Base-by-base conservation (phyloP, 2,797 vertebrate species). In the Manis pentadactyla region DNA sequence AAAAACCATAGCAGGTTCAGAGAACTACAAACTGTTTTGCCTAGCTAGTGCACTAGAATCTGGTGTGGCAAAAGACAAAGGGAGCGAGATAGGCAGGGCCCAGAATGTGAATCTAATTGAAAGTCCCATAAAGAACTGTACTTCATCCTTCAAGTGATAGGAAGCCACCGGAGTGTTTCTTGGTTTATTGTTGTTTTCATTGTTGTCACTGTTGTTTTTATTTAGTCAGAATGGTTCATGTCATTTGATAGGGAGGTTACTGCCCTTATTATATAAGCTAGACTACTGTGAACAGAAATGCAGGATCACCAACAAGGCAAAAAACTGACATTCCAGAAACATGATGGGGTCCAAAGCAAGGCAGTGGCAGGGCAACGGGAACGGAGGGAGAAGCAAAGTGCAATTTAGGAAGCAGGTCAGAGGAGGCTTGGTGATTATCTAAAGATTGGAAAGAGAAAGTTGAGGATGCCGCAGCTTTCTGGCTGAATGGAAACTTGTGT, bases 381-480 rank as follows among this genome's bases (percentile, higher is more conserved):
- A 57, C 19, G 39, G 81, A 37, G 55, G 23, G 18, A 85, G 29
- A 74, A 63, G 78, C 39, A 85, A 95, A 85, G 55, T 94, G 49
- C 15, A 31, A 66, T 49, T 93, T 95, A 85, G 63, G 57, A 96
- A 93, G 64, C 57, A 69, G 25, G 82, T 63, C 51, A 90, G 51
- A 87, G 18, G 18, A 92, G 61, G 37, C 21, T 77, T 83, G 53
- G 18, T 95, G 81, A 73, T 84, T 84, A 87, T 92, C 89, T 96
- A 93, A 97, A 87, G 51, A 85, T 94, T 92, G 75, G 63, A 82
- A 93, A 85, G 61, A 81, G 78, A 68, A 90, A 85, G 51, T 37
- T 95, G 15, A 86, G 27, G 34, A 74, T 51, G 74, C 4, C 46
- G 57, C 88, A 88, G 73, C 49, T 96, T 94, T 96, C 87, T 92